Percentiles rank a stretch among this genome's conserved stretches.
phyloP scores from a whole-genome alignment of 1,140 invertebrate genomes.

The Scaptomyza hsui region DNA sequence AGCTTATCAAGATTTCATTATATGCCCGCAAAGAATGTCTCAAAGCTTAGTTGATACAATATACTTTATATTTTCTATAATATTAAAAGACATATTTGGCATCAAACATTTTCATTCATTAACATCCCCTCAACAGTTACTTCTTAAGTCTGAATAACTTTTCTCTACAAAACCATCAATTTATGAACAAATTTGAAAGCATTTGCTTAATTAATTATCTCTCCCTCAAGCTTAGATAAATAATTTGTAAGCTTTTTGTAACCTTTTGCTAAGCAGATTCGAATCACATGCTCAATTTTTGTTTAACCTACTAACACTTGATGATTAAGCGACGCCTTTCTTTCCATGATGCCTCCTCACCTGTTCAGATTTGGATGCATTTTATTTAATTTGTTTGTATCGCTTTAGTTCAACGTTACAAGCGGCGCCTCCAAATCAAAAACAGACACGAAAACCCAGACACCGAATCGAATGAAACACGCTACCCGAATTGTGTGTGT shows the following conservation, averaged over 20 bases:
- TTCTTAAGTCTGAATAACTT: not conserved
- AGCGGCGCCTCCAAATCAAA: slow-evolving; percentile 34
- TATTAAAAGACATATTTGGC: not conserved
- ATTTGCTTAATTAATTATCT: slow-evolving; percentile 19
- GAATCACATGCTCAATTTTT: slow-evolving; percentile 6
- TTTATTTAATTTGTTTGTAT: slow-evolving; percentile 75
- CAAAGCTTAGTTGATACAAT: no score
- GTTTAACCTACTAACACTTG: slow-evolving; percentile 17
- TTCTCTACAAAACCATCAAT: not conserved
- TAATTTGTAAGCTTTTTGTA: slow-evolving; percentile 15
- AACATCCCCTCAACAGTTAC: slow-evolving; percentile 1
- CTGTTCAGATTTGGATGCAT: slow-evolving; percentile 53
- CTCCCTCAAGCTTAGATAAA: slow-evolving; percentile 1
- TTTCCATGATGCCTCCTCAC: slow-evolving; percentile 30
- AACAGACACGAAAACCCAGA: slow-evolving; percentile 1
- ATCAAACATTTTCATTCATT: not conserved
- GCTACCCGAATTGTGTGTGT: slow-evolving; percentile 54
- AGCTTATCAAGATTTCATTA: no score
- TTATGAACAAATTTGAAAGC: slow-evolving; percentile 2
- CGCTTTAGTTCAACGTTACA: slow-evolving; percentile 53
- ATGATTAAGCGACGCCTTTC: slow-evolving; percentile 45
- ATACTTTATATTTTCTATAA: not conserved
- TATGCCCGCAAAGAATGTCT: no score
- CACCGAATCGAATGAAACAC: slow-evolving; percentile 35
- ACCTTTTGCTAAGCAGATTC: slow-evolving; percentile 22